Percentiles rank a stretch among this genome's conserved stretches.
These are phyloP conservation scores for Chaetorhynchus papuensis DNA, from an alignment of 2,113 vertebrate genomes.

Conservation along the genomic window DNA sequence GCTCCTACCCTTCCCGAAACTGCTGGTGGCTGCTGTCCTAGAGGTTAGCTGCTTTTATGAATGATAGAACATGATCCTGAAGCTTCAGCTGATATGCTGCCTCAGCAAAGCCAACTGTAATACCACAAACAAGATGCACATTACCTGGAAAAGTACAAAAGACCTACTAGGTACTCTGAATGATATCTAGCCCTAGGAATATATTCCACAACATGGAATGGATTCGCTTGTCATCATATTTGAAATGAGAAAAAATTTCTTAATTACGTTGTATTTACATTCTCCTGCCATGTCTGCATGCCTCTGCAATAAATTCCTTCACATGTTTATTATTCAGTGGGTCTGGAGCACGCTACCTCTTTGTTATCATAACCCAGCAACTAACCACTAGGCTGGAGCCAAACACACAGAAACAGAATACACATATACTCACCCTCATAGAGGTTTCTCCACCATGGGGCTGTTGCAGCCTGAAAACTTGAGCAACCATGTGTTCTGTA, in stretches of 20 bases:
- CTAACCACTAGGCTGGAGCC: neutral
- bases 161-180: neutral
- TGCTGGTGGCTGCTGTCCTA: neutral
- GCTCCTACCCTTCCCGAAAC: neutral
- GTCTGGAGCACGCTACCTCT: neutral
- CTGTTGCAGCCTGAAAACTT: slow-evolving; percentile 97
- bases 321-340: neutral
- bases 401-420: neutral
- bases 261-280: neutral
- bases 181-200: neutral
- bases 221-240: neutral
- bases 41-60: neutral
- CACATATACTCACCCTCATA: slow-evolving; percentile 84
- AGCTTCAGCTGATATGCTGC: neutral
- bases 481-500: slow-evolving; percentile 99
- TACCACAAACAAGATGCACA: neutral
- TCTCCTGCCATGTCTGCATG: neutral
- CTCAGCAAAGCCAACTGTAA: neutral
- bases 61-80: neutral
- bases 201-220: neutral
- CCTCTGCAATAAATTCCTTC: neutral
- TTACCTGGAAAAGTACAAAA: neutral
- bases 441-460: slow-evolving; percentile 97
- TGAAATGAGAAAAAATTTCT: neutral
- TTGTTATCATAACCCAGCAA: neutral